phyloP scores from a whole-genome alignment of 2,113 vertebrate species.

The Salminus brasiliensis region DNA sequence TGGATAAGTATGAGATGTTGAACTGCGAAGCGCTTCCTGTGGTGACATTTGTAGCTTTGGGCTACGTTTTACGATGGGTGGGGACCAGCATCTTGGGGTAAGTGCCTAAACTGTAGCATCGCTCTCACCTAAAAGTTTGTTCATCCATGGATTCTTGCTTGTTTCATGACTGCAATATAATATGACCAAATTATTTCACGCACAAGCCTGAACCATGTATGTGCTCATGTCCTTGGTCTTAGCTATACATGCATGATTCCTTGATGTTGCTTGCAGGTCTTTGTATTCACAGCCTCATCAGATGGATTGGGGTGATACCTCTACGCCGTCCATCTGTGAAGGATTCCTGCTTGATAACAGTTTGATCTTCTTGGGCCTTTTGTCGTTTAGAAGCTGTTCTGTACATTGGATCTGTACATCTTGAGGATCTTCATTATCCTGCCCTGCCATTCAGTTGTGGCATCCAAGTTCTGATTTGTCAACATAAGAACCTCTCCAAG shows the following conservation, averaged over 20 bases:
- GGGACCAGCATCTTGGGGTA: slow-evolving; percentile 28
- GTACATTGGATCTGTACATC: too few species aligned
- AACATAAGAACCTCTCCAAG: background rate
- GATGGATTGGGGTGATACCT: too few species aligned
- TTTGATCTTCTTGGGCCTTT: too few species aligned
- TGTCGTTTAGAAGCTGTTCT: too few species aligned
- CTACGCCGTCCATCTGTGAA: background rate
- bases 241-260: background rate
- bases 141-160: slow-evolving; percentile 68
- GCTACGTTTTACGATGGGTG: background rate
- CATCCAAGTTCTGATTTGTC: background rate
- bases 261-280: too few species aligned
- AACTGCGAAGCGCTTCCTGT: slow-evolving; percentile 15
- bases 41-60: slow-evolving; percentile 21
- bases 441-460: too few species aligned
- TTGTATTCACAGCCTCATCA: too few species aligned
- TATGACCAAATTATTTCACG: slow-evolving; percentile 62
- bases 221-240: background rate
- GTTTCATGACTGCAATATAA: slow-evolving; percentile 68
- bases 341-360: background rate
- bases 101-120: slow-evolving; percentile 16
- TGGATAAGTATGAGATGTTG: too few species aligned
- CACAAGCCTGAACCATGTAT: slow-evolving; percentile 34
- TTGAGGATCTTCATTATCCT: too few species aligned
- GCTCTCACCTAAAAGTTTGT: slow-evolving; percentile 61